These are phyloP conservation scores for Leptatherina wallacei DNA, from an alignment of 2,797 vertebrate genomes.

Conservation along the genomic window DNA sequence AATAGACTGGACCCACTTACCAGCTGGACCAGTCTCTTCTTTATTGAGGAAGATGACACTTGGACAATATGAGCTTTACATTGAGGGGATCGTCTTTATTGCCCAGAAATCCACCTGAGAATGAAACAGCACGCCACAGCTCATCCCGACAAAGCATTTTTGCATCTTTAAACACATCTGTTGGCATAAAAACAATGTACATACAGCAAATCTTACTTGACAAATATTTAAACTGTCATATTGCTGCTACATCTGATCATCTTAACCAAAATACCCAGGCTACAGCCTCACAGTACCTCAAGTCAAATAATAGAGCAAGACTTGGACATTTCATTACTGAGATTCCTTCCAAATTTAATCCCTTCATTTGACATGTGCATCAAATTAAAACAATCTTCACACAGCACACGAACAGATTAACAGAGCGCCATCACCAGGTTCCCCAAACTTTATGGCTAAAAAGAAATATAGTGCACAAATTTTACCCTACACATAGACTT, in stretches of 20 bases:
- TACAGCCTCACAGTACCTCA: conserved; percentile 87
- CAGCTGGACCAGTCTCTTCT: conserved; percentile 15
- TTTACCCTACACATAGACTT: conserved; percentile 70
- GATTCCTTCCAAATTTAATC: conserved; percentile 45
- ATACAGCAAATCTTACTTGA: conserved; percentile 96
- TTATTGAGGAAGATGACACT: conserved; percentile 62
- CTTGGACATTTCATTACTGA: conserved; percentile 37
- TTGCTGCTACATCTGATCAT: conserved; percentile 85
- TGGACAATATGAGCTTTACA: conserved; percentile 80
- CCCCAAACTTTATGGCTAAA: conserved; percentile 70
- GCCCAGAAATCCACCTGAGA: conserved; percentile 97
- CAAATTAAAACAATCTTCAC: conserved; percentile 67
- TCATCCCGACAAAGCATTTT: conserved; percentile 89
- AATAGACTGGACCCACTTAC: conserved; percentile 36
- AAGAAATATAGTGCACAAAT: conserved; percentile 75
- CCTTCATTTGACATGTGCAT: conserved; percentile 63
- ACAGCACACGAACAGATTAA: conserved; percentile 71
- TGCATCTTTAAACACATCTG: conserved; percentile 94
- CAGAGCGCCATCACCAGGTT: conserved; percentile 66
- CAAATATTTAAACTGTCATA: conserved; percentile 91
- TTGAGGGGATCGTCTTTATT: conserved; percentile 97
- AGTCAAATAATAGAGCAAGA: conserved; percentile 52
- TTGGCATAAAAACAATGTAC: conserved; percentile 83
- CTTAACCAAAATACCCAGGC: conserved; percentile 91
- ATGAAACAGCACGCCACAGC: conserved; percentile 92